Base-by-base conservation (phyloP, 2,888 invertebrate species). In the Anagyrus pseudococci region DNA sequence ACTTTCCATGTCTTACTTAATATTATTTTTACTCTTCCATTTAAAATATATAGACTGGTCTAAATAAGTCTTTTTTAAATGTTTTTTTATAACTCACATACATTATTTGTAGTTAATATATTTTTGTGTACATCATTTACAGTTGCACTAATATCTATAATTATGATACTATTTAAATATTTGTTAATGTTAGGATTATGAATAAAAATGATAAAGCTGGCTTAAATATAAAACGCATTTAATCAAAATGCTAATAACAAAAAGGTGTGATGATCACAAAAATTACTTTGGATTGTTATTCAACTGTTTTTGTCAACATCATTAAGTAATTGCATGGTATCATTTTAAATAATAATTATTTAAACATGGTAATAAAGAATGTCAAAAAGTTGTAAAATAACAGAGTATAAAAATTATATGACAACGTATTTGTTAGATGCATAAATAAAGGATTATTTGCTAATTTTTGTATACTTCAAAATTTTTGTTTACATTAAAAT, bases 371-470 rank as follows among this genome's bases (percentile, higher is more conserved):
- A 54, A 63, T 60, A 64, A 58, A 64, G 53, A 53, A 60, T 40
- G 43, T 13, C 17, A 53, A 37, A 54, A 53, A 64, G 44, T 54
- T 64, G 61, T 65, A 65, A 58, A 54, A 61, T 65, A 61, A 65
- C 26, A 58, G 46, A 58, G 47, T 65, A 64, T 60, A 65, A 54
- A 57, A 64, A 58, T 58, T 58, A 58, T 65, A 65, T 37, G 22
- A 54, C 8, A 49, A 62, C 53, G 20, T 62, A 62, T 62, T 66
- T 66, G 59, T 66, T 62, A 62, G 54, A 49, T 17, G 56, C 48
- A 57, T 62, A 52, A 66, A 66, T 66, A 66, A 66, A 66, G 48
- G 37, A 58, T 58, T 58, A 58, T 62, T 62, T 62, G 59, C 62
- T 59, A 59, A 62, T 40, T 62, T 62, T 62, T 62, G 44, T 64